Base-by-base conservation (phyloP, 2,797 vertebrate species). In the Choloepus didactylus region DNA sequence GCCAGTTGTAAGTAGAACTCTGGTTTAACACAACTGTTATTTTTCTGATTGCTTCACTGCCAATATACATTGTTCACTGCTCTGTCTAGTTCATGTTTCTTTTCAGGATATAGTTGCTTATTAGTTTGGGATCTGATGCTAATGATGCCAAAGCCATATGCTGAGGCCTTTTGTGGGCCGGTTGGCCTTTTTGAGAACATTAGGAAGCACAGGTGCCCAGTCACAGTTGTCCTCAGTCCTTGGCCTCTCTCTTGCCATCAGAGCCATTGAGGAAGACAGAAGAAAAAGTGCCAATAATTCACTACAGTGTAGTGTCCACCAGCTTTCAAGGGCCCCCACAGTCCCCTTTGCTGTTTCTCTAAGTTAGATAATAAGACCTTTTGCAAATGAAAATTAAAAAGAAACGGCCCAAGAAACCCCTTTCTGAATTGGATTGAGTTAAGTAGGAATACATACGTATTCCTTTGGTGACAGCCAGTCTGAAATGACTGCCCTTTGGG, bases 1-100 rank as follows among this genome's bases (percentile, higher is more conserved):
- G 2, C 85, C 95, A 60, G n/a, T 91, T 60, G 69, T 83, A 95
- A 94, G 46, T 41, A 62, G 86, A 69, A 56, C 94, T 95, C 62
- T 46, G 79, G 56, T 91, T 83, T 73, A 91, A 84, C 18, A 41
- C 10, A 94, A 67, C 77, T 94, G 90, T 49, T 93, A 16, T 69
- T 95, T 84, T 96, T 96, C 85, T 86, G 7, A 31, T 59, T 85
- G 66, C 83, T 9, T 12, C 70, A 11, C 72, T 59, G 23, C 56
- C 67, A 62, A 5, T 81, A 62, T 35, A 31, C 77, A 31, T 80
- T 95, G 95, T 67, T 81, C 23, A 49, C 70, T 86, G 5, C 72
- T 96, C 1, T 95, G 11, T 66, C 21, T 77, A 77, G 41, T 69
- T 70, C 46, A 12, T 29, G 54, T 73, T 88, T 89, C 46, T 77